phyloP scores from a whole-genome alignment of 2,888 invertebrate species.

The Thymelicus acteon region DNA sequence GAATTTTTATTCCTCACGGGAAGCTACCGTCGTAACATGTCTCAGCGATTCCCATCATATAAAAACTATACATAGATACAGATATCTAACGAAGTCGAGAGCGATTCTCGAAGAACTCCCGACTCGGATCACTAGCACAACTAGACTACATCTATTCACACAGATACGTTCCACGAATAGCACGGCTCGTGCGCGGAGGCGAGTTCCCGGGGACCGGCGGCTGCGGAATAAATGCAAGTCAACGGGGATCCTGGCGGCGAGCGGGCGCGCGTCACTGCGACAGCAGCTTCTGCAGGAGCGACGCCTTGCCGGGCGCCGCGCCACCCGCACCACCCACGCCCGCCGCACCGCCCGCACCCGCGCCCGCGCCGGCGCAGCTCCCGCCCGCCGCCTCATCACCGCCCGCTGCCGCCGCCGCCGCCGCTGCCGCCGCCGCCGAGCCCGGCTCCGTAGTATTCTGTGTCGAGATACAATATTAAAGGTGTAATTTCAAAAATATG shows the following conservation, averaged over 20 bases:
- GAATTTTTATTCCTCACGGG: conserved; percentile 69
- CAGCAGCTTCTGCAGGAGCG: conserved; percentile 93
- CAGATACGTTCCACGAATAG: conserved; percentile 70
- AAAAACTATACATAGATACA: conserved; percentile 63
- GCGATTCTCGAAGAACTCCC: conserved; percentile 64
- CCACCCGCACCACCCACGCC: conserved; percentile 41
- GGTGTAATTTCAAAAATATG: too few relatives aligned
- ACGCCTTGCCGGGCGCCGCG: conserved; percentile 85
- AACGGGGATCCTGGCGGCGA: conserved; percentile 44
- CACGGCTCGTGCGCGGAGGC: conserved; percentile 13
- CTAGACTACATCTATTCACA: conserved; percentile 56
- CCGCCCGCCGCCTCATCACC: conserved; percentile 38
- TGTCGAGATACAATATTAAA: conserved; percentile 19
- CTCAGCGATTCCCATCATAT: conserved; percentile 60
- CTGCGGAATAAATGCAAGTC: conserved; percentile 71
- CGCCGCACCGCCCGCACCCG: conserved; percentile 46
- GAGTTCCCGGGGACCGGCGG: conserved; percentile 46
- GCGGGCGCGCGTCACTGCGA: conserved; percentile 87
- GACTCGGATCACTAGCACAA: conserved; percentile 78
- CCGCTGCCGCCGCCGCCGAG: conserved; percentile 61
- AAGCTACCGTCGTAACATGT: conserved; percentile 68
- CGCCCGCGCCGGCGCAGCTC: conserved; percentile 41
- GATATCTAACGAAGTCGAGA: conserved; percentile 53
- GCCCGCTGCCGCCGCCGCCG: conserved; percentile 45
- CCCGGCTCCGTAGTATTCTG: conserved; percentile 83